Conservation (phyloP, 2,113 vertebrate species). For the Climacteris rufus region DNA sequence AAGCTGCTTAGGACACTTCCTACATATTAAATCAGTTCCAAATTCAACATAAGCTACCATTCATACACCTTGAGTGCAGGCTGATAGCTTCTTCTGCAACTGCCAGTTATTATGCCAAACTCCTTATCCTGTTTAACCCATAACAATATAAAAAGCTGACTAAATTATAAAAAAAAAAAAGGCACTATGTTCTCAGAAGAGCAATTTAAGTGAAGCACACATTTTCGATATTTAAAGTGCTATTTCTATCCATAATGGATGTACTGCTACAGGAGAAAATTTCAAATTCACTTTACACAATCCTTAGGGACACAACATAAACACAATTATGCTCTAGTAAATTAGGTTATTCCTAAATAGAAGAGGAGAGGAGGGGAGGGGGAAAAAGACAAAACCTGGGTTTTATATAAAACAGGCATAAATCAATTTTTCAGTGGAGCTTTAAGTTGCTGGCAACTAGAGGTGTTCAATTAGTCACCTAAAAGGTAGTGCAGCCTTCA, state of each 20-base stretch:
- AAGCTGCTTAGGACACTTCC: constrained; percentile 4
- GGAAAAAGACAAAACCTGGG: neutral
- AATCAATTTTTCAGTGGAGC: neutral
- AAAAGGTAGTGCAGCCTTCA: neutral
- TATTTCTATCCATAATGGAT: neutral
- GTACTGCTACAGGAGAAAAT: neutral
- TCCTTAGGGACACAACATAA: constrained; percentile 9
- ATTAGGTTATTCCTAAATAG: neutral
- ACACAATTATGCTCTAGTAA: neutral
- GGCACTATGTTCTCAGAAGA: neutral
- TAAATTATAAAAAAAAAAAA: neutral
- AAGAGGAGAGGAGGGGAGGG: neutral
- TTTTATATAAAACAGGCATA: neutral
- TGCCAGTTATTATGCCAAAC: neutral
- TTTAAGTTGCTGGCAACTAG: neutral
- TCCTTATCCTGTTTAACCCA: neutral
- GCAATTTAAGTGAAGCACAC: neutral
- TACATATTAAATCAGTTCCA: neutral
- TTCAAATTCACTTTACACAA: neutral
- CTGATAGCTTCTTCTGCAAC: neutral
- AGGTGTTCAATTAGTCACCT: neutral
- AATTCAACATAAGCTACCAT: neutral
- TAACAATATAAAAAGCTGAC: neutral
- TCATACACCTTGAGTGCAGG: neutral
- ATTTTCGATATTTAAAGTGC: neutral